Conservation (phyloP, 2,888 invertebrate genomes). For the Tricholauxania praeusta region DNA sequence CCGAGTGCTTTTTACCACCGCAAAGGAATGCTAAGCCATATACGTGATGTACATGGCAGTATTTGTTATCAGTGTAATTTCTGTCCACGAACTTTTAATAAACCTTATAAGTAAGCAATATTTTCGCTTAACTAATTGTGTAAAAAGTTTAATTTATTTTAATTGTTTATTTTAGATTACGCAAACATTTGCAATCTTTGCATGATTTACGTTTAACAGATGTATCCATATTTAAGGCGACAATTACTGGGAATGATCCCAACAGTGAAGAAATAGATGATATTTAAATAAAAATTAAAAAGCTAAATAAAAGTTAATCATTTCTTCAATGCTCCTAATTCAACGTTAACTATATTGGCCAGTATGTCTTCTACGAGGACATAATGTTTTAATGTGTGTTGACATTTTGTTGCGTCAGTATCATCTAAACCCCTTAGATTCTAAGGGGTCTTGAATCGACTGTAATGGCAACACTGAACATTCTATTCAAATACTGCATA, state of each 20-base stretch:
- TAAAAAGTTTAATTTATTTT: constrained; percentile 2
- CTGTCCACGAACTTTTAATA: constrained; percentile 42
- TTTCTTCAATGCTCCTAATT: too few relatives aligned
- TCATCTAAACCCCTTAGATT: too few relatives aligned
- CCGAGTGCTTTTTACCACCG: constrained; percentile 43
- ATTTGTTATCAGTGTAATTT: constrained; percentile 43
- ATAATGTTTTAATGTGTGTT: too few relatives aligned
- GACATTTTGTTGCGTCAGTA: too few relatives aligned
- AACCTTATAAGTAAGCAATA: constrained; percentile 44
- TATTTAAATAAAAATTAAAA: background rate
- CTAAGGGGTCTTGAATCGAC: too few relatives aligned
- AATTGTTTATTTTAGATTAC: constrained; percentile 36
- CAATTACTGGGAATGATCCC: constrained; percentile 29
- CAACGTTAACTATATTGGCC: too few relatives aligned
- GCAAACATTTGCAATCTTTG: constrained; percentile 40
- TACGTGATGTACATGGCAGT: constrained; percentile 44
- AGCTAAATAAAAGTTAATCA: background rate
- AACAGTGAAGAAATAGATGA: constrained; percentile 11
- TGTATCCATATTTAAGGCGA: constrained; percentile 42
- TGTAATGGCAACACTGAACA: too few relatives aligned
- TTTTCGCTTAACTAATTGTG: background rate
- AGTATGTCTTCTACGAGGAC: too few relatives aligned
- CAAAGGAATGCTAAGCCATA: constrained; percentile 44
- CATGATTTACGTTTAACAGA: constrained; percentile 41
- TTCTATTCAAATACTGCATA: too few relatives aligned